Percentiles rank a stretch among this genome's conserved stretches.
Evolutionary conservation across 2,888 invertebrate species (phyloP).

Genomic region (Standfussiana lucernea): DNA sequence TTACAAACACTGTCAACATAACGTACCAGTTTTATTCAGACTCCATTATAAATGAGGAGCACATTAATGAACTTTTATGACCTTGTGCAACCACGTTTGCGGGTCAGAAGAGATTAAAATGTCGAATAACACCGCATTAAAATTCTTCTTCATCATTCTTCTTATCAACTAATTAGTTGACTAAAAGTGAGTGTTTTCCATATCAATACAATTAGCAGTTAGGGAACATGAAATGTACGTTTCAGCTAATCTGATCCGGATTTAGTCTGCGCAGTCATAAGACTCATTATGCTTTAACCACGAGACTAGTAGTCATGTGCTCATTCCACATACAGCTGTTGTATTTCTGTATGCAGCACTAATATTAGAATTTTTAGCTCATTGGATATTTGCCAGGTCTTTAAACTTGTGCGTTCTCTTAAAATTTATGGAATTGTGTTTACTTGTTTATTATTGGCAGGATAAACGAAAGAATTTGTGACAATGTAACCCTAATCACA

Average conservation of each 20-base stretch:
- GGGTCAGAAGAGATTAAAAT: constrained; percentile 26
- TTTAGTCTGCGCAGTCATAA: constrained; percentile 67
- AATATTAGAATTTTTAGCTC: constrained; percentile 89
- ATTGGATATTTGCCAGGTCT: constrained; percentile 85
- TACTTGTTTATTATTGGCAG: constrained; percentile 62
- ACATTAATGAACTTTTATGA: constrained; percentile 49
- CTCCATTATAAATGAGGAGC: constrained; percentile 36
- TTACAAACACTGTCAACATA: constrained; percentile 30
- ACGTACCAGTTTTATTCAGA: constrained; percentile 46
- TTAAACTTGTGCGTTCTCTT: constrained; percentile 80
- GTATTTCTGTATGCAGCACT: constrained; percentile 86
- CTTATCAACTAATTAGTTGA: constrained; percentile 50
- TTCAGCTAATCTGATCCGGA: constrained; percentile 45
- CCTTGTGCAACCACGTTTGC: constrained; percentile 47
- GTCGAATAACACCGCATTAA: constrained; percentile 11
- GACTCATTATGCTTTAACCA: constrained; percentile 68
- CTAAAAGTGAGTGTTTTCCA: constrained; percentile 25
- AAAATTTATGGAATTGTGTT: constrained; percentile 75
- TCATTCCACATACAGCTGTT: constrained; percentile 82
- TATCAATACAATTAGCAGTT: constrained; percentile 27
- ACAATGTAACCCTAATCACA: constrained; percentile 5
- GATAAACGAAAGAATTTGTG: constrained; percentile 34
- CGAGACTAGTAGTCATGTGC: constrained; percentile 86
- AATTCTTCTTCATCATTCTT: too few species aligned
- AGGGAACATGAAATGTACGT: constrained; percentile 18